Evolutionary conservation across 2,113 vertebrate genomes (phyloP), one percentile per base, ranked within the genome.

Genomic region (Trogon surrucura): DNA sequence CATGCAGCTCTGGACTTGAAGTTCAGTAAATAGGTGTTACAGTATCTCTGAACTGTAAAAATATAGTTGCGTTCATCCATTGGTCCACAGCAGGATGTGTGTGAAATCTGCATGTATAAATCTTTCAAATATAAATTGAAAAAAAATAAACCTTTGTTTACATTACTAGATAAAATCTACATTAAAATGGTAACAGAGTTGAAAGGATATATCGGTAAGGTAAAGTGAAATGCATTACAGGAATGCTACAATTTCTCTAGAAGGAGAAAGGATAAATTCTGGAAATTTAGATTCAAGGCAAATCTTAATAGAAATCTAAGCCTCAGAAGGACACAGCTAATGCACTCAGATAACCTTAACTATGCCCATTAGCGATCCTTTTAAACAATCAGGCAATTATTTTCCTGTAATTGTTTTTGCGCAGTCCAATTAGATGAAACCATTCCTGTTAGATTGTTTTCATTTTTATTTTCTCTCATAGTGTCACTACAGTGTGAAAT

Each of bases 301-400:
- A 97, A 94, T 92, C 93, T 92, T 91, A 92, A 95, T 94, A 89
- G 93, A 97, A 92, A 95, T 93, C 94, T 96, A 81, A 95, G 78
- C 45, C 73, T 79, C 80, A 85, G 87, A 95, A 92, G 45, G 80
- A 67, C 45, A 54, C 21, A 89, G 74, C 58, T 95, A 91, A 95
- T 94, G 91, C 66, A 74, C 73, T 89, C 80, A 57, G 66, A 92
- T 95, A 96, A 92, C 74, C 89, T 89, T 92, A 94, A 83, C 91
- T 95, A 94, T 97, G 78, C 78, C 96, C 87, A 95, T 91, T 92
- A 95, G 38, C 4, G 41, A 95, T 87, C 74, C 89, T 95, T 95
- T 96, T 93, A 97, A 97, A 96, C 84, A 92, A 95, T 89, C 94
- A 95, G 94, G 78, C 89, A 94, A 95, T 95, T 96, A 92, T 95